Percentiles rank a stretch among this genome's conserved stretches.
Conservation (phyloP, 2,888 invertebrate species). For the Cephus nigrinus region DNA sequence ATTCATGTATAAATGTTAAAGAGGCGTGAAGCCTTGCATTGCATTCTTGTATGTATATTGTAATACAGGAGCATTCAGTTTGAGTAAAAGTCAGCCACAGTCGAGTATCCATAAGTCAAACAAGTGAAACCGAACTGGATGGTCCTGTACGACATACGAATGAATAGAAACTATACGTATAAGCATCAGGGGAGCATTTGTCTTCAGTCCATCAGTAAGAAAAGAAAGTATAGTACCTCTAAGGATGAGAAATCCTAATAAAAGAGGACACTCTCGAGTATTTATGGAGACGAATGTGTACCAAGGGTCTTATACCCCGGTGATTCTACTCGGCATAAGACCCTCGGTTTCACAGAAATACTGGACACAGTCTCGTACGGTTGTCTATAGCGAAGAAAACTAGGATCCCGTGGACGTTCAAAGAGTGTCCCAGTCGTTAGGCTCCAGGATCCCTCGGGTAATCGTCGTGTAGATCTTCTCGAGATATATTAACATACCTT, state of each 20-base stretch:
- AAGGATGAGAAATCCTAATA: neutral
- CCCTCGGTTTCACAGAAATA: neutral
- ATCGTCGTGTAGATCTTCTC: neutral
- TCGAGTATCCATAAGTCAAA: neutral
- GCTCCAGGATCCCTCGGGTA: neutral
- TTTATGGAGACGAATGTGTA: neutral
- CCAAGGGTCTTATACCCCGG: neutral
- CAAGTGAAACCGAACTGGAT: neutral
- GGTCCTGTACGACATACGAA: slow-evolving; percentile 9
- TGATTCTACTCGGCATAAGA: neutral
- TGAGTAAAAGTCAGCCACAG: neutral
- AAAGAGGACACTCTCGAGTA: neutral
- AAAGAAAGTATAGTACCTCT: neutral
- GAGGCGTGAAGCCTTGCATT: slow-evolving; percentile 28
- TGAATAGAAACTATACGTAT: slow-evolving; percentile 17
- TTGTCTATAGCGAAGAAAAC: neutral
- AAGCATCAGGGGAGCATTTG: slow-evolving; percentile 25
- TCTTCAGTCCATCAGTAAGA: slow-evolving; percentile 4
- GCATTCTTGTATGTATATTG: slow-evolving; percentile 18
- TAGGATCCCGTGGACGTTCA: neutral
- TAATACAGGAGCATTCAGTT: neutral
- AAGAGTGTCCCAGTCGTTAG: neutral
- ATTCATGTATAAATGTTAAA: slow-evolving; percentile 50
- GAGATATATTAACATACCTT: slow-evolving; percentile 73
- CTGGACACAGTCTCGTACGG: neutral